Evolutionary conservation across 2,888 invertebrate species (phyloP), one percentile per base, ranked within the genome.

Genomic region (Mycalesis mineus): DNA sequence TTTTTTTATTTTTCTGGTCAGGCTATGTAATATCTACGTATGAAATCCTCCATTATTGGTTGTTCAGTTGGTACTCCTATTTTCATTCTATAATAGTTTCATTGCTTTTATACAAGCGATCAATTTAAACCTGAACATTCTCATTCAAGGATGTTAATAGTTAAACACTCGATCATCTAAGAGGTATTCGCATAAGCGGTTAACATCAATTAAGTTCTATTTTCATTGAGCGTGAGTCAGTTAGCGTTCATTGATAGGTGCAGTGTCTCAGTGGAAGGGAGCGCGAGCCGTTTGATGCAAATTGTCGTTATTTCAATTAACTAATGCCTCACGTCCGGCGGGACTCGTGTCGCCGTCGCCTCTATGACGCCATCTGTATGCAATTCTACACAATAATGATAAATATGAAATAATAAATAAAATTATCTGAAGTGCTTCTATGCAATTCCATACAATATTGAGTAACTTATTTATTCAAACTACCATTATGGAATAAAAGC

Each of bases 221-320:
- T 78, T 81, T 82, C 84, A 86, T 85, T 85, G 84, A 85, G 75
- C 68, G 65, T 86, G 87, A 86, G 77, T 85, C 84, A 83, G 71
- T 73, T 69, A 73, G 72, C 70, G 69, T 74, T 78, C 86, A 84
- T 86, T 87, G 83, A 87, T 79, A 76, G 70, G 62, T 62, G 56
- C 55, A 29, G 51, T 66, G 22, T 45, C 45, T 69, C 70, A 54
- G 58, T 62, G 56, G 59, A 55, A 64, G 68, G 63, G 64, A 60
- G 60, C 61, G 61, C 61, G 39, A 65, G 70, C 70, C 69, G 69
- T 73, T 72, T 68, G 69, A 81, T 79, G 80, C 77, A 76, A 77
- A 81, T 80, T 77, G 80, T 78, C 72, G 74, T 80, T 81, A 78
- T 79, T 81, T 80, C 78, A 84, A 83, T 84, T 78, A 71, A 75